Conservation (phyloP, 1,140 invertebrate genomes). For the Archivesica marissinica region DNA sequence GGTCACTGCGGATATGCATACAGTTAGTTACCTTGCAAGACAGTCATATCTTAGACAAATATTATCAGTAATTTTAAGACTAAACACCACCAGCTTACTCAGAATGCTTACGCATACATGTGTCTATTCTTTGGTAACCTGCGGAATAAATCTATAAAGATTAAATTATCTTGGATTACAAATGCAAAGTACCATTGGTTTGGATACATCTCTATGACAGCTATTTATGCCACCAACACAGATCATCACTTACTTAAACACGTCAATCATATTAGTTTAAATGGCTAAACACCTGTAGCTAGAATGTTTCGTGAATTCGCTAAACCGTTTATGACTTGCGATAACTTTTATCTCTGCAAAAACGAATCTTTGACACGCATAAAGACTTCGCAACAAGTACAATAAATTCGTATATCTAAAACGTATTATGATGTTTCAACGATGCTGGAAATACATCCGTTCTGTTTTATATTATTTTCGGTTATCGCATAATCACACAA, state of each 20-base stretch:
- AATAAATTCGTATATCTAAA: conserved; percentile 34
- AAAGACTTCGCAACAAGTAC: conserved; percentile 19
- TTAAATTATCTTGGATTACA: too few species aligned
- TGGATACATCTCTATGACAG: too few species aligned
- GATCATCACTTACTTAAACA: conserved; percentile 6
- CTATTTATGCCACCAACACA: conserved; percentile 4
- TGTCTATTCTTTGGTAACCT: too few species aligned
- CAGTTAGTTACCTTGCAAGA: too few species aligned
- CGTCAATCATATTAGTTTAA: conserved; percentile 55
- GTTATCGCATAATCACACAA: conserved; percentile 42
- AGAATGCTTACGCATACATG: too few species aligned
- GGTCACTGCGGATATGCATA: too few species aligned
- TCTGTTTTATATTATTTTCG: conserved; percentile 52
- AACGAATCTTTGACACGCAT: conserved; percentile 58
- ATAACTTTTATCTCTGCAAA: conserved; percentile 38
- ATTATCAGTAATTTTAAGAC: too few species aligned
- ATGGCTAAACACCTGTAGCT: conserved; percentile 51
- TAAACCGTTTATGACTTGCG: conserved; percentile 46
- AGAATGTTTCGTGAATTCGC: background rate
- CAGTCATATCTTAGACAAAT: too few species aligned
- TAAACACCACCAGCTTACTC: too few species aligned
- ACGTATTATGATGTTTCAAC: conserved; percentile 20
- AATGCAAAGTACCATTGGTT: too few species aligned
- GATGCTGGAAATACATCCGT: conserved; percentile 15
- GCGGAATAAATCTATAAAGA: too few species aligned